These are phyloP conservation scores for Prunella strophiata DNA, from an alignment of 2,797 vertebrate genomes.

Conservation along the genomic window DNA sequence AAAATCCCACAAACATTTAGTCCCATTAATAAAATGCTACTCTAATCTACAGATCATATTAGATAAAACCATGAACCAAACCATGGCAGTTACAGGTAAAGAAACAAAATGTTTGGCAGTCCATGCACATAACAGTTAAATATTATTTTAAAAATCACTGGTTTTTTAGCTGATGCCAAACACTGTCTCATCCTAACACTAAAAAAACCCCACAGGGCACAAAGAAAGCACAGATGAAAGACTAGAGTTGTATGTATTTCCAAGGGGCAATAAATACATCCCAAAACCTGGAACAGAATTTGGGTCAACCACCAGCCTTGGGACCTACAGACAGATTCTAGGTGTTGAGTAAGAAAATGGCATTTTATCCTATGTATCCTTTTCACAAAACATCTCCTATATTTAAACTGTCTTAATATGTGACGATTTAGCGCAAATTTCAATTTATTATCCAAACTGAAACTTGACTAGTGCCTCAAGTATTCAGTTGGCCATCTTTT, in stretches of 20 bases:
- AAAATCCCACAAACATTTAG: background rate
- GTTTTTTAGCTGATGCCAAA: background rate
- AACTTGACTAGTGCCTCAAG: background rate
- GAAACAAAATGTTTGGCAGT: background rate
- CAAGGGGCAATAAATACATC: background rate
- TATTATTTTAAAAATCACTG: background rate
- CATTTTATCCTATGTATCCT: background rate
- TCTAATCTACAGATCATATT: background rate
- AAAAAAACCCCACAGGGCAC: background rate
- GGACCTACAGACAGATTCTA: background rate
- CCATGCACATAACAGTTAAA: background rate
- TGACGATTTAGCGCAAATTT: background rate
- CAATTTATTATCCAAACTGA: background rate
- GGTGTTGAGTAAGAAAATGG: background rate
- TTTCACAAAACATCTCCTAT: background rate
- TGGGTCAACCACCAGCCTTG: background rate
- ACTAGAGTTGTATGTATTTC: background rate
- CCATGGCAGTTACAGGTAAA: background rate
- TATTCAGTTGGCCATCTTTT: background rate
- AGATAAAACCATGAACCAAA: background rate
- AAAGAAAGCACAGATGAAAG: background rate
- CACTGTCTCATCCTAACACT: background rate
- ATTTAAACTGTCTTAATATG: background rate
- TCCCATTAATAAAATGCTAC: background rate
- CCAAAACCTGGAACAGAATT: background rate